These are phyloP conservation scores for Trachelipus rathkii DNA, from an alignment of 1,140 invertebrate genomes.

Conservation along the genomic window DNA sequence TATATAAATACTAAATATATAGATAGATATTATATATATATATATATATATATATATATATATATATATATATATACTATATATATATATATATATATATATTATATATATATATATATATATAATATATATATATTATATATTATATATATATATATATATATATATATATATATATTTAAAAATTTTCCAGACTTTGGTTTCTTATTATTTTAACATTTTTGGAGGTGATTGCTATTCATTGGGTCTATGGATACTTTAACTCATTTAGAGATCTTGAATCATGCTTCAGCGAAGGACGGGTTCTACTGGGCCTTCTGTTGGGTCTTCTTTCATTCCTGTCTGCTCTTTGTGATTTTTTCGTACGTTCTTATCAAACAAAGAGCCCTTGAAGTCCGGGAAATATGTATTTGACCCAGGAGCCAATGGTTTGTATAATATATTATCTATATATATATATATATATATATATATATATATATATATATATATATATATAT, in stretches of 20 bases:
- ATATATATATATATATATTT: background rate
- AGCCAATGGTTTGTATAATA: conserved; percentile 16
- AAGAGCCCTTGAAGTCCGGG: conserved; percentile 32
- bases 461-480: too few relatives aligned
- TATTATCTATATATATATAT: too few relatives aligned
- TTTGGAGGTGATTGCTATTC: conserved; percentile 64
- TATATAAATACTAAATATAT: too few relatives aligned
- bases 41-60: too few relatives aligned
- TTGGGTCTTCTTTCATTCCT: conserved; percentile 70
- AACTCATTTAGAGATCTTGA: conserved; percentile 60
- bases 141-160: background rate
- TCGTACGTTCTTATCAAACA: conserved; percentile 55
- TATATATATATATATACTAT: too few relatives aligned
- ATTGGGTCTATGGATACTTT: conserved; percentile 71
- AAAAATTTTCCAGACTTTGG: background rate
- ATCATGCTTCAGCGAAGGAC: conserved; percentile 67
- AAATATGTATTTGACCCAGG: conserved; percentile 27
- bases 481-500: too few relatives aligned
- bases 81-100: too few relatives aligned
- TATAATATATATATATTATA: background rate
- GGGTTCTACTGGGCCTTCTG: conserved; percentile 70
- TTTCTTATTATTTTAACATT: conserved; percentile 61
- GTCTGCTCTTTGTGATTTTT: conserved; percentile 65
- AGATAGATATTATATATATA: too few relatives aligned
- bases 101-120: too few relatives aligned